These are phyloP conservation scores for Myiotriccus ornatus DNA, from an alignment of 2,797 vertebrate species.

Conservation along the genomic window DNA sequence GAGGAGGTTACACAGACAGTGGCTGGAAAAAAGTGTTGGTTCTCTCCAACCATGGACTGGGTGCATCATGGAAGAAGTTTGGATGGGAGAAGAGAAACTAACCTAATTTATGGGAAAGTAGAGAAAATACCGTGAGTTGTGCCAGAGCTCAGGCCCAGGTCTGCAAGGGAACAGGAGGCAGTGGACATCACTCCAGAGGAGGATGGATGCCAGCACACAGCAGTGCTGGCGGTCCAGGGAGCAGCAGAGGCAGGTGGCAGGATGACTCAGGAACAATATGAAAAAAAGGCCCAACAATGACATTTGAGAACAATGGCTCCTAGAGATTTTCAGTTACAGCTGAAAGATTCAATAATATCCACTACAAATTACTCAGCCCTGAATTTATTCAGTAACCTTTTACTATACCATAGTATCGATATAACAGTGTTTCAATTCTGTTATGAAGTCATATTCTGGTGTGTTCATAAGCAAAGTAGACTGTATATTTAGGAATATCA, in stretches of 20 bases:
- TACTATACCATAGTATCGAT: not conserved
- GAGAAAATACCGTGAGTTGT: not conserved
- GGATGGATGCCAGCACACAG: not conserved
- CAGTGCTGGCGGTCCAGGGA: fast-evolving
- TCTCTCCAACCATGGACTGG: not conserved
- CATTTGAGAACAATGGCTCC: not conserved
- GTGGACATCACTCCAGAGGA: not conserved
- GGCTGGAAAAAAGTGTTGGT: not conserved
- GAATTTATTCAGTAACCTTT: not conserved
- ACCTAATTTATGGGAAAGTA: not conserved
- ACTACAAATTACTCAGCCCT: not conserved
- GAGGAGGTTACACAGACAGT: fast-evolving
- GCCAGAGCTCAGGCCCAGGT: not conserved
- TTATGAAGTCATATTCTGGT: not conserved
- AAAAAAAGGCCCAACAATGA: not conserved
- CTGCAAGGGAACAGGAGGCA: not conserved
- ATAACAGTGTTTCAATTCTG: not conserved
- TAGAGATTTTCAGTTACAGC: not conserved
- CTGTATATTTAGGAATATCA: not conserved
- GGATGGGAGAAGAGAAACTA: not conserved
- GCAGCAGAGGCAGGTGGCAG: not conserved
- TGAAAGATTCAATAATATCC: not conserved
- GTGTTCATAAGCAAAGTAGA: not conserved
- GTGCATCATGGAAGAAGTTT: fast-evolving
- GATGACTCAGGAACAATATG: not conserved